Evolutionary conservation across 2,113 vertebrate species (phyloP).

Genomic region (western clawed frog (Xenopus tropicalis)): DNA sequence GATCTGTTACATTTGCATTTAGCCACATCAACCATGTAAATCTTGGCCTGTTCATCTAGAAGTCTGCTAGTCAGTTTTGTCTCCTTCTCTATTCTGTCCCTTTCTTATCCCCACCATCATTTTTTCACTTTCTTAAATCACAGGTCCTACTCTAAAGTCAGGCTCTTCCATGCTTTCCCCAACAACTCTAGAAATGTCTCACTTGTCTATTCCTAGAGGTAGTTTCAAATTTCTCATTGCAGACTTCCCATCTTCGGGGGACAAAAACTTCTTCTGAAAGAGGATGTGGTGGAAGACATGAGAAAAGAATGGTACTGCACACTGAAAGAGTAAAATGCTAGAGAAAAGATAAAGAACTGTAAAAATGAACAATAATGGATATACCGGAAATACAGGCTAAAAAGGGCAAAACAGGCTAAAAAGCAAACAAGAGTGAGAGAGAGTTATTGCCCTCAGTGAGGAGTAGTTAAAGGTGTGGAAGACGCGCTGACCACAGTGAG

Average conservation of each 20-base stretch:
- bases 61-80: too few relatives aligned
- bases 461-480: not conserved
- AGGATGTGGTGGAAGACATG: conserved; percentile 16
- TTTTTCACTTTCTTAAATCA: too few relatives aligned
- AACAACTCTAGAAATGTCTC: conserved; percentile 23
- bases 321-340: not conserved
- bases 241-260: conserved; percentile 28
- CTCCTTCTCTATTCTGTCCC: too few relatives aligned
- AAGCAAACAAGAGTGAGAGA: not conserved
- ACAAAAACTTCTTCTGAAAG: conserved; percentile 27
- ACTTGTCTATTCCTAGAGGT: conserved; percentile 42
- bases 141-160: not conserved
- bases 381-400: not conserved
- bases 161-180: not conserved
- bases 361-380: too few relatives aligned
- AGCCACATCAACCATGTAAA: too few relatives aligned
- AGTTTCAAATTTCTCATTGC: conserved; percentile 25
- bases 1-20: too few relatives aligned
- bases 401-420: not conserved
- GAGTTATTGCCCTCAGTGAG: not conserved
- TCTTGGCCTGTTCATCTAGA: too few relatives aligned
- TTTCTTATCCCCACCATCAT: too few relatives aligned
- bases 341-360: too few relatives aligned
- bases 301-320: not conserved
- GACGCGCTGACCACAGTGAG: too few relatives aligned